Base-by-base conservation (phyloP, 1,140 invertebrate genomes). In the Maniola jurtina region DNA sequence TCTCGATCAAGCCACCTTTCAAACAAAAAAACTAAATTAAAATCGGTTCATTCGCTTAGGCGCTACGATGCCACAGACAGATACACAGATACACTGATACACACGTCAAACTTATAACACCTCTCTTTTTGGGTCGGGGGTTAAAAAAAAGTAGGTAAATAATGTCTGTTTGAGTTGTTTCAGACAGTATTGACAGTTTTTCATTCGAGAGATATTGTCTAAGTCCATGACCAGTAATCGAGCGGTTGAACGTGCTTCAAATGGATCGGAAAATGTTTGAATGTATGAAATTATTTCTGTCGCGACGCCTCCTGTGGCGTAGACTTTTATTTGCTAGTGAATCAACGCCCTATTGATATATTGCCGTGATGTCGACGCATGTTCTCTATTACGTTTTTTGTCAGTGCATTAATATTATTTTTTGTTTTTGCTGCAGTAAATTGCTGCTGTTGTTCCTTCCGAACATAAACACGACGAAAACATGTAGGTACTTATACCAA, bases 321-420 rank as follows among this genome's bases (percentile, higher is more conserved):
- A 80, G 71, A 83, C 79, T 80, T 86, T 86, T 88, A 86, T 89
- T 86, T 80, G 80, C 71, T 75, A 81, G 70, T 89, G 86, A 87
- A 88, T 88, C 87, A 89, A 87, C 84, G 72, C 83, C 84, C 84
- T 79, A 72, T 73, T 85, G 79, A 86, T 86, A 81, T 80, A 86
- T 81, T 58, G 75, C 61, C 58, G 67, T 58, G 69, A 73, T 75
- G 72, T 76, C 76, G 75, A 79, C 81, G 78, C 78, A 80, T 78
- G 79, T 77, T 77, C 76, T 76, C 79, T 83, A 80, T 84, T 81
- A 80, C 75, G 70, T 77, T 80, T 81, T 81, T 76, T 76, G 69
- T 64, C 62, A 73, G 77, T 76, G 72, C 67, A 75, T 75, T 77
- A 75, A 76, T 70, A 63, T 67, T 73, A 72, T 75, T 76, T 75